Evolutionary conservation across 2,797 vertebrate species (phyloP).

Genomic region (Cossypha polioptera): DNA sequence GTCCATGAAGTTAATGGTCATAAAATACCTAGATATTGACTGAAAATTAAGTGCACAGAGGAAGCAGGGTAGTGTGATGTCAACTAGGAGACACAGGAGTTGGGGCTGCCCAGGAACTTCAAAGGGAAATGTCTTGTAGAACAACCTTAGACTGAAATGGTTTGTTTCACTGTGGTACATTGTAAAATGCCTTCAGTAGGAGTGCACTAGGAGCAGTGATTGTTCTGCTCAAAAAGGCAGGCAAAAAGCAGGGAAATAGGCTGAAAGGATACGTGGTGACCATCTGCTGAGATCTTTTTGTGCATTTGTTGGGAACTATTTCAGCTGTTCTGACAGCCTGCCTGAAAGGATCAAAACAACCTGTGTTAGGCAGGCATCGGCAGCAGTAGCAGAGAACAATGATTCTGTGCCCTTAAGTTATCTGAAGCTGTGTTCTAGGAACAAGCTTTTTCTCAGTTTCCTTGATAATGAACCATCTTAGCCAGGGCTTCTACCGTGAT

Average conservation of each 20-base stretch:
- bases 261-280: background rate
- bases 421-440: background rate
- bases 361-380: background rate
- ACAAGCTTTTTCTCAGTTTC: background rate
- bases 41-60: background rate
- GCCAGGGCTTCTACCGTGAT: background rate
- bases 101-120: background rate
- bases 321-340: conserved; percentile 16
- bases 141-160: background rate
- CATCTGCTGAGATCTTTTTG: background rate
- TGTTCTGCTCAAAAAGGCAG: background rate
- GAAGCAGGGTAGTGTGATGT: background rate
- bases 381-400: background rate
- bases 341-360: background rate
- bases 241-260: background rate
- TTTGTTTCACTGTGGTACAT: background rate
- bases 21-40: background rate
- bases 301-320: background rate
- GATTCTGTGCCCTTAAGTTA: background rate
- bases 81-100: background rate
- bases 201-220: background rate
- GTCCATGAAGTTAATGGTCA: background rate
- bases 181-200: background rate
- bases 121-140: background rate
- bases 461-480: background rate